A percentile compares a stretch with the other conserved stretches of the same genome.
Conservation (phyloP, 2,113 vertebrate species). For the Heteronetta atricapilla region DNA sequence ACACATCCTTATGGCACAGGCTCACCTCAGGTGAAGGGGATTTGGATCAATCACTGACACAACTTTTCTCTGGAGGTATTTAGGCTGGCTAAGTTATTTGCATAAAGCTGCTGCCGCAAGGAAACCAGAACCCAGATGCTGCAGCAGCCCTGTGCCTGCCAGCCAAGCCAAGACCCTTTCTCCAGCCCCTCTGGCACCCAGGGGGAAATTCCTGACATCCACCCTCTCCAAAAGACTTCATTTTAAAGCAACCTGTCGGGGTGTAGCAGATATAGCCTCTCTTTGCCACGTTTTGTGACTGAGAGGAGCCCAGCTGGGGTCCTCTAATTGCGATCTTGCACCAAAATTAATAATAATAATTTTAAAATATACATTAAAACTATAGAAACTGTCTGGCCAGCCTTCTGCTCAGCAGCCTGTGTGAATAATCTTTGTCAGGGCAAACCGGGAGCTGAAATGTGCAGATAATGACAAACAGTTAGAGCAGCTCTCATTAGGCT, state of each 20-base stretch:
- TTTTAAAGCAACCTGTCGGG: background rate
- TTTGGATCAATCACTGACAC: background rate
- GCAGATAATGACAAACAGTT: background rate
- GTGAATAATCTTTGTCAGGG: background rate
- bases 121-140: background rate
- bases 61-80: background rate
- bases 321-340: background rate
- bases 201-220: background rate
- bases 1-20: background rate
- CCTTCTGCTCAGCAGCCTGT: background rate
- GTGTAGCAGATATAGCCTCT: background rate
- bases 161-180: background rate
- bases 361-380: background rate
- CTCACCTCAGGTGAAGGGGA: background rate
- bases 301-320: background rate
- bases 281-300: fast-evolving
- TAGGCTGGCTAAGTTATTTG: background rate
- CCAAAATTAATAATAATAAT: background rate
- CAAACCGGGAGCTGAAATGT: background rate
- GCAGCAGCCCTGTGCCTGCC: too few relatives aligned
- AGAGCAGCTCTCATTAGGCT: background rate
- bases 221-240: too few relatives aligned
- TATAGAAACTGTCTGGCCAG: background rate
- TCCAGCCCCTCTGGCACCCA: fast-evolving
- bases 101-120: background rate